These are phyloP conservation scores for Phymorhynchus buccinoides DNA, from an alignment of 1,140 invertebrate genomes.

Conservation along the genomic window DNA sequence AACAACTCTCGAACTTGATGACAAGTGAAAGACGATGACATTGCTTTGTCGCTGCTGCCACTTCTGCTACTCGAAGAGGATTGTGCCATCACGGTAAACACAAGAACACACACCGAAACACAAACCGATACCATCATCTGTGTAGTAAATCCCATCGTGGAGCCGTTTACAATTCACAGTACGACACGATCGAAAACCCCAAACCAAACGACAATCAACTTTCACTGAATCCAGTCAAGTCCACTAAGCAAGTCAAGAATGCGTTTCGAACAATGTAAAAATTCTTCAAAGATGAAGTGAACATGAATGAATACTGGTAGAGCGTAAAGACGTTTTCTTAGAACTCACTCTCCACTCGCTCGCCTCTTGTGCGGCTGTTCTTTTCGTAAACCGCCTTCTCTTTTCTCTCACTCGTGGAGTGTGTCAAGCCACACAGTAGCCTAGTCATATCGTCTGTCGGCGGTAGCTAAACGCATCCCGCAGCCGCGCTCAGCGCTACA, in stretches of 20 bases:
- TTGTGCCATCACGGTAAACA: not conserved
- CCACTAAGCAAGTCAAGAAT: not conserved
- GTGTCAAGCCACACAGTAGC: not conserved
- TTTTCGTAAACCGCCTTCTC: not conserved
- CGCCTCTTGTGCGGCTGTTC: not conserved
- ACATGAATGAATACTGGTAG: too few species aligned
- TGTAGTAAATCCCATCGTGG: not conserved
- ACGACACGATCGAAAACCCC: not conserved
- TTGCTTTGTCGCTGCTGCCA: not conserved
- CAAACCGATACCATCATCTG: not conserved
- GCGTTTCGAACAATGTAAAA: not conserved
- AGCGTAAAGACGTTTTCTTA: not conserved
- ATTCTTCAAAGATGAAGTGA: too few species aligned
- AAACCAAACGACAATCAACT: not conserved
- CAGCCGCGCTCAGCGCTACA: not conserved
- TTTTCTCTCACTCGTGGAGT: too few species aligned
- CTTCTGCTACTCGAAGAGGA: not conserved
- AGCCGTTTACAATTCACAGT: not conserved
- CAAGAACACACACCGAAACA: not conserved
- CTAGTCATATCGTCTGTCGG: not conserved
- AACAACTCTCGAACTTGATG: slow-evolving; percentile 7
- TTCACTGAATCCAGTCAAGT: not conserved
- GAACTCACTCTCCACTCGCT: not conserved
- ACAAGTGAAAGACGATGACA: not conserved
- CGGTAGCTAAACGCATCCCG: not conserved